Evolutionary conservation across 2,113 vertebrate species (phyloP), one percentile per base, ranked within the genome.

Genomic region (Beaufortia kweichowensis): DNA sequence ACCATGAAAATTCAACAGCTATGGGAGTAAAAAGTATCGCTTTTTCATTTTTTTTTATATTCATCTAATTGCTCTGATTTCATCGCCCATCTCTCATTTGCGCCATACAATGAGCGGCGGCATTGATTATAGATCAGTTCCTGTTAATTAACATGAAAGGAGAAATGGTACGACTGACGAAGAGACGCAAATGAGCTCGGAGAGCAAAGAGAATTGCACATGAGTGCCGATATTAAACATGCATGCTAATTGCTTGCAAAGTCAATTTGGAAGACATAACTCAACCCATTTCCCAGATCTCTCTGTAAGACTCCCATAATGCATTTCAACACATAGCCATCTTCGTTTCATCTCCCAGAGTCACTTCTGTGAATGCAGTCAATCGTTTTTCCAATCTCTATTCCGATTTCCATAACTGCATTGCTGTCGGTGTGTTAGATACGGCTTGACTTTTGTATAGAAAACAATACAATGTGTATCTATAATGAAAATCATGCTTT

Each of bases 1-100:
- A 31, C 67, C 57, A 80, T 63, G 24, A 33, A 59, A 75, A 81
- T 84, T 60, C 21, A 61, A 67, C 9, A 80, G 77, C 62, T 71
- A 43, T 14, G n/a, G 14, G 0, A 17, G 11, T 23, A 76, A 55
- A 31, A 35, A 2, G 6, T n/a, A 29, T 59, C 4, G 17, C 26
- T 23, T 31, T 55, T 69, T 69, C 1, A 15, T 41, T 21, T 53
- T 21, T 62, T 48, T 4, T 29, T 31, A 56, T 63, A 63, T 66
- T 64, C 15, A 66, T 57, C n/a, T 11, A 15, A 33, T 53, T 76
- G 41, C 39, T 59, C 28, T 59, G 19, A 67, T 78, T 21, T 59
- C 3, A 31, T 48, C 19, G 6, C 26, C 17, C 43, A 77, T 69
- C 17, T 78, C 60, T 63, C 29, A 24, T 78, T 60, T 23, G 39